Evolutionary conservation across 2,797 vertebrate species (phyloP).

Genomic region (Tapirus indicus): DNA sequence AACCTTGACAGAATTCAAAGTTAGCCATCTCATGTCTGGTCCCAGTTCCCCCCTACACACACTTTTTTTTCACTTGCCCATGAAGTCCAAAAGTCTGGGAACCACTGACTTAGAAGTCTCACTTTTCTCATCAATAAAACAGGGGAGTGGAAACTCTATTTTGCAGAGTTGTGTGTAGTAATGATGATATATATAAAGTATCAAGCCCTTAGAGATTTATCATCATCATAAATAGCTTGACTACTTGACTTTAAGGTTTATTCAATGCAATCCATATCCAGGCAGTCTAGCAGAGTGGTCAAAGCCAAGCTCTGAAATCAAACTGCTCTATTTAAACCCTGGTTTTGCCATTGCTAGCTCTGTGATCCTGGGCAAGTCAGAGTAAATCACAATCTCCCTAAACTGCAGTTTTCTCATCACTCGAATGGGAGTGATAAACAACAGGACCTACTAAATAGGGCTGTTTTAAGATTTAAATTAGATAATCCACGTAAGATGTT

Average conservation of each 20-base stretch:
- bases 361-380: not conserved
- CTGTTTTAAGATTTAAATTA: conserved; percentile 49
- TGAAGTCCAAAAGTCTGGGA: conserved; percentile 31
- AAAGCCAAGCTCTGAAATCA: not conserved
- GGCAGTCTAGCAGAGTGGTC: not conserved
- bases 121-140: not conserved
- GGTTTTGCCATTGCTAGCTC: not conserved
- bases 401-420: not conserved
- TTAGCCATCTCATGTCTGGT: not conserved
- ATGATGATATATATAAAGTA: not conserved
- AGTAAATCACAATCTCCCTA: not conserved
- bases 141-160: not conserved
- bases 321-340: not conserved
- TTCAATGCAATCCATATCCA: not conserved
- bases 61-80: not conserved
- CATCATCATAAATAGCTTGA: conserved; percentile 9
- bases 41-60: not conserved
- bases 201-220: not conserved
- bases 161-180: not conserved
- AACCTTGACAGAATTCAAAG: conserved; percentile 16
- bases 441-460: not conserved
- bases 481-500: not conserved
- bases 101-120: not conserved
- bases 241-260: not conserved
- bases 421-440: not conserved